Conservation (phyloP, 2,797 vertebrate species). For the Sebastes reedi region DNA sequence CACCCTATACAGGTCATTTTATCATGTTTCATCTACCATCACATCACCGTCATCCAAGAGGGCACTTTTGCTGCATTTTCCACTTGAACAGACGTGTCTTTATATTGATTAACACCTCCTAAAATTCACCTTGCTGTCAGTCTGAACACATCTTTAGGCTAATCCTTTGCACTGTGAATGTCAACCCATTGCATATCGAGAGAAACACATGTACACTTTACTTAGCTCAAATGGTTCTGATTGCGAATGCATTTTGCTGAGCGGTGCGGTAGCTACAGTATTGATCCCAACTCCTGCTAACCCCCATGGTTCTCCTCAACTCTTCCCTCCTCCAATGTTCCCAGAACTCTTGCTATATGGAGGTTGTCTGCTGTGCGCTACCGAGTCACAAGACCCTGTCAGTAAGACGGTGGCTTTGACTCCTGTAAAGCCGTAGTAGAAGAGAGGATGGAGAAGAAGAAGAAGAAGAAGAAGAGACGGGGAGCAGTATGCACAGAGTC, state of each 20-base stretch:
- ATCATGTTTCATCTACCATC: no score
- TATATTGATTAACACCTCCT: background rate
- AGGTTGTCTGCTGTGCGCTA: slow-evolving; percentile 37
- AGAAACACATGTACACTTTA: background rate
- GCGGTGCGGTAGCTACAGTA: background rate
- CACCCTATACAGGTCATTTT: no score
- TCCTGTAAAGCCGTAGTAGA: slow-evolving; percentile 51
- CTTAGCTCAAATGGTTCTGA: background rate
- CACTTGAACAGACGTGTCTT: background rate
- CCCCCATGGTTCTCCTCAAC: slow-evolving; percentile 2
- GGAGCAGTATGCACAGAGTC: slow-evolving; percentile 53
- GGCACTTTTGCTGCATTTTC: background rate
- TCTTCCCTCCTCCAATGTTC: slow-evolving; percentile 21
- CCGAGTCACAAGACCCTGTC: slow-evolving; percentile 52
- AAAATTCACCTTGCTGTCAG: background rate
- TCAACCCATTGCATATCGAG: background rate
- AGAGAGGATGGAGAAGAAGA: slow-evolving; percentile 38
- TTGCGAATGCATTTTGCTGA: background rate
- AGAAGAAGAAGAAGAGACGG: slow-evolving; percentile 36
- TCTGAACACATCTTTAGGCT: background rate
- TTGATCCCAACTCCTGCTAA: slow-evolving; percentile 16
- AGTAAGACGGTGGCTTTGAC: slow-evolving; percentile 51
- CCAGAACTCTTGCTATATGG: slow-evolving; percentile 26
- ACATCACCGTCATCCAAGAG: no score
- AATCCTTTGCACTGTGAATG: background rate